Percentiles rank a stretch among this genome's conserved stretches.
Evolutionary conservation across 1,140 invertebrate genomes (phyloP).

Genomic region (Ooceraea biroi): DNA sequence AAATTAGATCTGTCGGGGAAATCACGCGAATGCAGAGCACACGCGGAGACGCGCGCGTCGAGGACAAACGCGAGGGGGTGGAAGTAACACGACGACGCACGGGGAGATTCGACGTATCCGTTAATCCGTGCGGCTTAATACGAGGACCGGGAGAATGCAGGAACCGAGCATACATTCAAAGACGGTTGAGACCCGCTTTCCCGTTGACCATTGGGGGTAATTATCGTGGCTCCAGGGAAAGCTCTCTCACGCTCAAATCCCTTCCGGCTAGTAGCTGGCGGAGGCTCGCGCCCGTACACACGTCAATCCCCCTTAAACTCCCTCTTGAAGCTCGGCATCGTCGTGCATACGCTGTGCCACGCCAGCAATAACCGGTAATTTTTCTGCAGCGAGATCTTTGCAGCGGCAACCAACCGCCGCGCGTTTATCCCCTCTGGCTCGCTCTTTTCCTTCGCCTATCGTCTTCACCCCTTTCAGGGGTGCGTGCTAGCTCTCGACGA

Average conservation of each 20-base stretch:
- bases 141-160: constrained; percentile 53
- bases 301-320: constrained; percentile 42
- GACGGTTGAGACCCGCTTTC: constrained; percentile 70
- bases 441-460: not conserved
- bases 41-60: not conserved
- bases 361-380: constrained; percentile 80
- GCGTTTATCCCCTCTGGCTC: constrained; percentile 56
- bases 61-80: too few relatives aligned
- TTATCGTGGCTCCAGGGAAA: constrained; percentile 81
- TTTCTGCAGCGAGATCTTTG: constrained; percentile 80
- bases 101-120: constrained; percentile 43
- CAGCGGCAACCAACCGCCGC: constrained; percentile 71
- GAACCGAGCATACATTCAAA: constrained; percentile 32
- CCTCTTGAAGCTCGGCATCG: constrained; percentile 39
- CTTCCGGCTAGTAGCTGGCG: constrained; percentile 62
- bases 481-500: constrained; percentile 59
- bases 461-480: constrained; percentile 52
- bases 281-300: constrained; percentile 34
- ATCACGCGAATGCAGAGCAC: constrained; percentile 17
- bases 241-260: constrained; percentile 83
- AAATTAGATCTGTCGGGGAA: constrained; percentile 46
- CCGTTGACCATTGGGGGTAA: constrained; percentile 83
- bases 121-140: constrained; percentile 67
- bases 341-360: constrained; percentile 8
- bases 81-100: not conserved